These are phyloP conservation scores for Trogon surrucura DNA, from an alignment of 2,113 vertebrate genomes.

Conservation along the genomic window DNA sequence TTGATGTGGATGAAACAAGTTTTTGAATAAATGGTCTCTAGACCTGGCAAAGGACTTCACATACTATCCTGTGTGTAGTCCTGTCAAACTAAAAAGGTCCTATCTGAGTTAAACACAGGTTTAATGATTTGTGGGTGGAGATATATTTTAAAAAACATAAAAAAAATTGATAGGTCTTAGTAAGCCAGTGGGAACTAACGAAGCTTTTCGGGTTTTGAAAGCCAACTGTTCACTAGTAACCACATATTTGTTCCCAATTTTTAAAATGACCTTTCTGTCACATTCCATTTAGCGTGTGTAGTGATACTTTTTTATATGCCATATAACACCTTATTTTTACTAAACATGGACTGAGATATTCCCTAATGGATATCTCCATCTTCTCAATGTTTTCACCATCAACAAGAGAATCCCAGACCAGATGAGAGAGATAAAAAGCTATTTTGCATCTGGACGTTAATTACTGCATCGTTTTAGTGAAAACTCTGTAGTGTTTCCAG, in stretches of 20 bases:
- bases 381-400: background rate
- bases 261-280: background rate
- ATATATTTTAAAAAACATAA: background rate
- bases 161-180: background rate
- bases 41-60: background rate
- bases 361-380: background rate
- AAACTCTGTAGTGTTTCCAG: background rate
- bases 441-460: background rate
- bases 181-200: background rate
- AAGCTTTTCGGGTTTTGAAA: background rate
- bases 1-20: background rate
- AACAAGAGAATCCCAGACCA: background rate
- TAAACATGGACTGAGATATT: background rate
- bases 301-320: background rate
- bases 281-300: accelerated
- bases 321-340: background rate
- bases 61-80: background rate
- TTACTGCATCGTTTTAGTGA: background rate
- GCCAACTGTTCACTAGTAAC: background rate
- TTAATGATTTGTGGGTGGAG: background rate
- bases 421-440: background rate
- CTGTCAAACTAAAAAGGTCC: background rate
- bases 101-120: background rate
- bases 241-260: background rate
- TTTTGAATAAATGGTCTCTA: background rate